Evolutionary conservation across 2,113 vertebrate genomes (phyloP), one percentile per base, ranked within the genome.

Genomic region (Pontoporia blainvillei): DNA sequence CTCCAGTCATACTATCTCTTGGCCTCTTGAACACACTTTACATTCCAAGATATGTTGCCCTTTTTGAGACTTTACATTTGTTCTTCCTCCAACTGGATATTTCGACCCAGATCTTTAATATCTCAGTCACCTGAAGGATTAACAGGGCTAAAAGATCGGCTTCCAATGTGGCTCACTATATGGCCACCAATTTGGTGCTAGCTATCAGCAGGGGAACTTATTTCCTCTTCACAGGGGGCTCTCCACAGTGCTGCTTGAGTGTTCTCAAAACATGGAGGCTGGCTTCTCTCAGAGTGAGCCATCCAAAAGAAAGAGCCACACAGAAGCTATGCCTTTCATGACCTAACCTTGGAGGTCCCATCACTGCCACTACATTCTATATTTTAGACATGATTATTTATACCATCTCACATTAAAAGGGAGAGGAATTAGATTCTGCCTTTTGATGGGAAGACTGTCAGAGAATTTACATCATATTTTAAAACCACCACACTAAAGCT

Each of bases 391-490:
- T 91, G 23, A 91, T 93, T 21, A 64, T 34, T 94, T 90, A 91
- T n/a, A 78, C 1, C 31, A 86, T 57, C 12, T 69, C 44, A 84
- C 10, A 73, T 41, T 94, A 81, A 93, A 73, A 6, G 6, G 23
- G 12, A n/a, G 27, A 6, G 5, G 8, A 66, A 84, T 86, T 87
- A 90, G 76, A 49, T 31, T 87, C 31, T 2, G 67, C 17, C 14
- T 73, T 73, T 87, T 72, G 18, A 95, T 83, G 39, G 66, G 14
- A 94, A 96, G 10, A 44, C 11, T 69, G 27, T 46, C 36, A 95
- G 72, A 79, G 29, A 93, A 93, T 93, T 92, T 88, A 1, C 6
- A 73, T 88, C n/a, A n/a, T n/a, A 86, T 62, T 94, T 84, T 91
- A 67, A 91, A 85, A 92, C 15, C 9, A 76, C 25, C 39, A 31